Base-by-base conservation (phyloP, 2,888 invertebrate genomes). In the Platerodrilus igneus region DNA sequence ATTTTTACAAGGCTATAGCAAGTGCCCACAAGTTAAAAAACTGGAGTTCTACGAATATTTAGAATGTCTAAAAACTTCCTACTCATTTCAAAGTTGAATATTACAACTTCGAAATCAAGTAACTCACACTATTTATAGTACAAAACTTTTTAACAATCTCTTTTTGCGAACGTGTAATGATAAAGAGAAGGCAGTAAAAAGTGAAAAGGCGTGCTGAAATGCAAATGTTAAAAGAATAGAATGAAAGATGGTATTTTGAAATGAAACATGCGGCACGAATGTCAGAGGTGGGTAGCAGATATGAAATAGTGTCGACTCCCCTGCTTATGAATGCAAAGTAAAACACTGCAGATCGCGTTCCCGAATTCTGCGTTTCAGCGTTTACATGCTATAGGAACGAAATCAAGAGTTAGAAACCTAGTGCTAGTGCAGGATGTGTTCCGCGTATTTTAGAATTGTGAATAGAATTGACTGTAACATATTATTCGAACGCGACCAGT, bases 171-270 rank as follows among this genome's bases (percentile, higher is more conserved):
- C 33, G 42, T 44, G 48, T 48, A 47, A 50, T 52, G 47, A 56
- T 48, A 50, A 48, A 50, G 49, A 45, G 34, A 32, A 36, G 21
- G 45, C 37, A 37, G 28, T 34, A 44, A 43, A 45, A 50, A 51
- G 37, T 37, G 32, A 48, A 45, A 39, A 38, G 44, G 47, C 53
- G 57, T 57, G 58, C 57, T 56, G 53, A 60, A 59, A 62, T 60
- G 62, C 61, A 65, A 66, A 67, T 65, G 63, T 55, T 54, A 53
- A 63, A 64, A 64, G 62, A 66, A 64, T 64, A 48, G 62, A 60
- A 66, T 64, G 64, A 64, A 63, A 63, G 64, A 66, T 66, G 64
- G 61, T 60, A 58, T 63, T 63, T 62, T 63, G 63, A 65, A 66
- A 64, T 62, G 58, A 56, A 51, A 51, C 61, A 62, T 60, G 61